Evolutionary conservation across 1,140 invertebrate genomes (phyloP), one percentile per base, ranked within the genome.

Genomic region (Mamestra configurata): DNA sequence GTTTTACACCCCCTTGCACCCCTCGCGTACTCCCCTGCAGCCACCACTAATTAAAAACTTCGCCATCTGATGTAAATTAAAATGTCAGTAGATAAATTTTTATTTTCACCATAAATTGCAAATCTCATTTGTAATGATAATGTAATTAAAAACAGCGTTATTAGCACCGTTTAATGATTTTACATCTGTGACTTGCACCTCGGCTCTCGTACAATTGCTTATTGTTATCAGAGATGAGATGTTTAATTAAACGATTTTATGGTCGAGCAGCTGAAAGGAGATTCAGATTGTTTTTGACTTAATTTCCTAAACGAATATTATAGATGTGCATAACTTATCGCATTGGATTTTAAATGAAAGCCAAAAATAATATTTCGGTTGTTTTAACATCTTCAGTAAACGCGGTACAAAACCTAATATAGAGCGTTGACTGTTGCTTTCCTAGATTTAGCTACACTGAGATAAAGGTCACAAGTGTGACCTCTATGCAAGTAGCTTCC

Each of bases 31-130:
- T 31, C 37, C 35, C 80, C 82, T 81, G 79, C 84, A 82, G 82
- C 84, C 85, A 83, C 82, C 83, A 87, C 89, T 91, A 90, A 92
- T 92, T 92, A 90, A 90, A 89, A 91, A 91, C 84, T 92, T 88
- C 75, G 79, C 85, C 86, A 88, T 78, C 80, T 81, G 82, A 88
- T 85, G 84, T 89, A 91, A 91, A 92, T 90, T 92, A 89, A 89
- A 89, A 89, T 84, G 88, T 86, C 86, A 43, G 53, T 49, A 76
- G 37, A 76, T 61, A 64, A 7, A 49, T 76, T 64, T 76, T 85
- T 89, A 87, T 88, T 88, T 82, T 82, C 81, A 81, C 82, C 80
- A 80, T 82, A 80, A 88, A 90, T 86, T 85, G 85, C 84, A 86
- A 84, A 84, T 83, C 80, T 84, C 82, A 90, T 87, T 86, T 86